Conservation (phyloP, 23 tunicate species). For the Botrylloides violaceus region DNA sequence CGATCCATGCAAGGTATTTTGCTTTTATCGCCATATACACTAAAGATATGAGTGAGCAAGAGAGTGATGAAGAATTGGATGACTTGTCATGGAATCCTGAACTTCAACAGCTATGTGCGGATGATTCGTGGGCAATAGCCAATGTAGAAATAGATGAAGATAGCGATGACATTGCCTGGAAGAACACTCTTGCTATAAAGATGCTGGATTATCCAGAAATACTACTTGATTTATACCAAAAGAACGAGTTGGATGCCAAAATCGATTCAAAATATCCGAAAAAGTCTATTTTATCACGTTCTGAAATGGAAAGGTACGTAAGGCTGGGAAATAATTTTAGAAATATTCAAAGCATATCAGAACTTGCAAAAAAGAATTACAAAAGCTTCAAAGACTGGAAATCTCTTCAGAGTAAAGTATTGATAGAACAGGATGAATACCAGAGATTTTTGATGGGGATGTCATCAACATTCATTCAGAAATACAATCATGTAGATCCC, state of each 20-base stretch:
- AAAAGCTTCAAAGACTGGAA: not conserved
- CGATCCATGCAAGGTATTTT: too few species aligned
- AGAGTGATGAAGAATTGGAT: not conserved
- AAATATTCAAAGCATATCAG: conserved; percentile 1
- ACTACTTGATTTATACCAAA: not conserved
- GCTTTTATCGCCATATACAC: too few species aligned
- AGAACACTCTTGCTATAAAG: not conserved
- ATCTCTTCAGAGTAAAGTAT: not conserved
- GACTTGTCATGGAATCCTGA: conserved; percentile 12
- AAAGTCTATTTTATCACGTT: not conserved
- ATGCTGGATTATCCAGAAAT: not conserved
- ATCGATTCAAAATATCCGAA: not conserved
- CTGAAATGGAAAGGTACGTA: not conserved
- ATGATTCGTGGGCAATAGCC: conserved; percentile 7
- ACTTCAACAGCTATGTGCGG: not conserved
- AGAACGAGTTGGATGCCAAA: not conserved
- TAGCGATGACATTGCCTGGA: not conserved
- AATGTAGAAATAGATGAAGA: not conserved
- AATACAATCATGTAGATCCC: conserved; percentile 18
- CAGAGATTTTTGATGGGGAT: not conserved
- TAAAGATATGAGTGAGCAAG: too few species aligned
- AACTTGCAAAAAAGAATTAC: not conserved
- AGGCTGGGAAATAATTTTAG: too few species aligned
- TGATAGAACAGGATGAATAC: conserved; percentile 3
- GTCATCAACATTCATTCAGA: not conserved